phyloP scores from a whole-genome alignment of 2,888 invertebrate genomes.

The Invenusta paracnida region DNA sequence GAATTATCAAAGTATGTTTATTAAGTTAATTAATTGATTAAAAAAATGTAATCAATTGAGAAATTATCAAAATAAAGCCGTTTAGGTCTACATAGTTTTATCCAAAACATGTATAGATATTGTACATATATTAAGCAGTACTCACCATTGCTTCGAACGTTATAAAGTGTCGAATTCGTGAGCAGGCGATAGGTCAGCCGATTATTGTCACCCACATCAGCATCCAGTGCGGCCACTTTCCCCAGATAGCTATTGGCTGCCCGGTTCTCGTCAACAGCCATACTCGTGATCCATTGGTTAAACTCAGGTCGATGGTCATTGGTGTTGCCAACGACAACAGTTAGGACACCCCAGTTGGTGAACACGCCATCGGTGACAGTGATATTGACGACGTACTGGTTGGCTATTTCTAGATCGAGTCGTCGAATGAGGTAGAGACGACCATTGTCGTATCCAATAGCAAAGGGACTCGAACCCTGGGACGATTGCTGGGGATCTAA shows the following conservation, averaged over 20 bases:
- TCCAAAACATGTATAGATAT: no score
- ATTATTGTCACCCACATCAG: background rate
- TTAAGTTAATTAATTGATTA: no score
- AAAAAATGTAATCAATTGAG: no score
- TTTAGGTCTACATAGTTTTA: no score
- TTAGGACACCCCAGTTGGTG: background rate
- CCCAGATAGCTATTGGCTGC: background rate
- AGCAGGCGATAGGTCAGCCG: background rate
- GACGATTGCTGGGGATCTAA: background rate
- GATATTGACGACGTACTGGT: background rate
- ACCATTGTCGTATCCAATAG: background rate
- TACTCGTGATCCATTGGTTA: constrained; percentile 9
- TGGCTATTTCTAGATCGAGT: background rate
- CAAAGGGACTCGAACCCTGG: background rate
- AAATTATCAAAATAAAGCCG: no score
- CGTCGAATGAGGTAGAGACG: background rate
- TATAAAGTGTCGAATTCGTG: background rate
- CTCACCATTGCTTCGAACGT: background rate
- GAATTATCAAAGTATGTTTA: no score
- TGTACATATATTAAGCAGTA: no score
- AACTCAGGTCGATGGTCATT: constrained; percentile 16
- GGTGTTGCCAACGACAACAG: background rate
- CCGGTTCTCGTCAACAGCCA: background rate
- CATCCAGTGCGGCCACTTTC: background rate
- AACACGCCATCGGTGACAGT: background rate